Evolutionary conservation across 2,113 vertebrate genomes (phyloP), one percentile per base, ranked within the genome.

Genomic region (Spilogale gracilis): DNA sequence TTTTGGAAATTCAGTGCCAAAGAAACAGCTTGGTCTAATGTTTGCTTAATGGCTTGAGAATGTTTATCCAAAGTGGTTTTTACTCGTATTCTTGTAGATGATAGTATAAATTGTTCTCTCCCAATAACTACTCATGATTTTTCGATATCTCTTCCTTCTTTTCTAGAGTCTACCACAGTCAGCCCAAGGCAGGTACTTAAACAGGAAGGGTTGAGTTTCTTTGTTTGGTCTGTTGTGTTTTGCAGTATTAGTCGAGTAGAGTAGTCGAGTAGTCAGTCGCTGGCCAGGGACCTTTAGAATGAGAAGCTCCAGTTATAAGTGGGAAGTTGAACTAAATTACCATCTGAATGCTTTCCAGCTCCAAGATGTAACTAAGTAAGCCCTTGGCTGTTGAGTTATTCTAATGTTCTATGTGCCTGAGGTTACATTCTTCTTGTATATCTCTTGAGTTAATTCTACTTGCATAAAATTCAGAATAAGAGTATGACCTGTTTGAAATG

Each of bases 1-100:
- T 50, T 88, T 61, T 89, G 25, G n/a, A 89, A 92, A 96, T 96
- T 45, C 32, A 89, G 21, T 18, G 78, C 18, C 20, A 63, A 88
- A 81, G 38, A 79, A 84, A 71, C 1, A 80, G 20, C 5, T 17
- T 9, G 73, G 12, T 65, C 81, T 71, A 71, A 88, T 12, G 14
- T 58, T 80, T 74, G 7, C 32, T 84, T 79, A 25, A 43, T 73
- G 67, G 11, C 38, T 83, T 90, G 20, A 61, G 38, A 71, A 32
- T 67, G 48, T 87, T 85, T 30, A 43, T 63, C 30, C 86, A 87
- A 91, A 18, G 67, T 38, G 2, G 3, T 92, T 94, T 32, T 94
- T 76, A 61, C 43, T 58, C 25, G 30, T 30, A 1, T 82, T 83
- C 60, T 82, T 27, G 0, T 32, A 54, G 20, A 54, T 65, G 13